Percentiles rank a stretch among this genome's conserved stretches.
These are phyloP conservation scores for Machimus rusticus DNA, from an alignment of 2,888 invertebrate species.

Conservation along the genomic window DNA sequence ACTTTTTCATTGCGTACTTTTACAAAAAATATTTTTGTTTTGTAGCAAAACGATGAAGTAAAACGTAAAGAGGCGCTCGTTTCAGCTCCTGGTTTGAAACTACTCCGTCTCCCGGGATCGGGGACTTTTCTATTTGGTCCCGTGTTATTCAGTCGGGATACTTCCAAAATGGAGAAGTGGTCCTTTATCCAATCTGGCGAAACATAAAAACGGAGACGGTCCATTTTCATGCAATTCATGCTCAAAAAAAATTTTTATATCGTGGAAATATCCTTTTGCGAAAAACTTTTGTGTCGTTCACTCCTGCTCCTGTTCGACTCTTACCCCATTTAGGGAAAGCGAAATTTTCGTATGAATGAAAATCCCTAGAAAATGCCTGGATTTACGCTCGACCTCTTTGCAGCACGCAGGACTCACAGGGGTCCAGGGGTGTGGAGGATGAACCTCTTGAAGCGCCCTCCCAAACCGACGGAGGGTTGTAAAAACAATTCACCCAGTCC, in stretches of 20 bases:
- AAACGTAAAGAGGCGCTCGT: neutral
- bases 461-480: neutral
- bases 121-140: neutral
- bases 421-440: neutral
- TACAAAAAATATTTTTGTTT: neutral
- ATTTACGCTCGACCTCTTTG: neutral
- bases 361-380: neutral
- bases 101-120: neutral
- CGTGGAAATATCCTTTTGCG: neutral
- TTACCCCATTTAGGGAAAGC: constrained; percentile 27
- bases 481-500: neutral
- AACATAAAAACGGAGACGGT: neutral
- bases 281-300: neutral
- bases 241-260: neutral
- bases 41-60: neutral
- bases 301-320: neutral
- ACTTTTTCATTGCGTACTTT: neutral
- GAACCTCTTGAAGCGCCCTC: neutral
- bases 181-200: neutral
- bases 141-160: neutral
- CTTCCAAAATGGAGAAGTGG: neutral
- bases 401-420: neutral
- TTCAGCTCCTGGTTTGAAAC: neutral
- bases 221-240: neutral
- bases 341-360: constrained; percentile 35